phyloP scores from a whole-genome alignment of 2,113 vertebrate genomes.

The Ornithorhynchus anatinus region DNA sequence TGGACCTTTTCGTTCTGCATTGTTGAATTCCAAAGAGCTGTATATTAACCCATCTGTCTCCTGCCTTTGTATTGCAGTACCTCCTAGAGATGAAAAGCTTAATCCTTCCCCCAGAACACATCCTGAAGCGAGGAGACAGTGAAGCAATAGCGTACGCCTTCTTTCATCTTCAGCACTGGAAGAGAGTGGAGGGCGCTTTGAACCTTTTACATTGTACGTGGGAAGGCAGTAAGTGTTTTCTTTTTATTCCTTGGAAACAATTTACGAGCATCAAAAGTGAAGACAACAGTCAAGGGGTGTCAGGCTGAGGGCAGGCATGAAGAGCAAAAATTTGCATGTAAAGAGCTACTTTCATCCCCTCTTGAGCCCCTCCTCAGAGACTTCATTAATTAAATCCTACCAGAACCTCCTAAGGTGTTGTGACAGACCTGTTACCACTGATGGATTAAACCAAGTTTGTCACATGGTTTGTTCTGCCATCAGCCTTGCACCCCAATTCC shows the following conservation, averaged over 20 bases:
- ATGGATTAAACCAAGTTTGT: too few relatives aligned
- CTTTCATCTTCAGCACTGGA: constrained; percentile 99
- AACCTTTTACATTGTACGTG: constrained; percentile 98
- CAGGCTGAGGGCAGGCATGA: not conserved
- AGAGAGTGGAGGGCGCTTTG: constrained; percentile 96
- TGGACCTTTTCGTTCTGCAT: constrained; percentile 6
- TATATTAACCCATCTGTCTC: constrained; percentile 38
- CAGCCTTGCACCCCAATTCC: too few relatives aligned
- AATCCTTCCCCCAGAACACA: constrained; percentile 97
- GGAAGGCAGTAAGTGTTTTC: constrained; percentile 95
- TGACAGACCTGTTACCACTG: too few relatives aligned
- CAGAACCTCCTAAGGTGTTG: not conserved
- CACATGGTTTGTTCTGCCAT: too few relatives aligned
- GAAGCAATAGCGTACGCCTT: constrained; percentile 98
- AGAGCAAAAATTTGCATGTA: constrained; percentile 1
- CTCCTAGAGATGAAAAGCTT: constrained; percentile 99
- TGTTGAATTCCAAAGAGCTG: constrained; percentile 34
- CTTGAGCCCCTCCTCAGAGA: not conserved
- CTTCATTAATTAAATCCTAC: not conserved
- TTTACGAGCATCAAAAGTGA: constrained; percentile 15
- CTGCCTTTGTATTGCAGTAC: constrained; percentile 81
- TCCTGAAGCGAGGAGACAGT: constrained; percentile 98
- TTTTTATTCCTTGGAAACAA: constrained; percentile 59
- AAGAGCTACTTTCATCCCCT: not conserved
- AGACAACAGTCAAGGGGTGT: constrained; percentile 27